phyloP scores from a whole-genome alignment of 2,113 vertebrate genomes.

The Hippocampus abdominalis region DNA sequence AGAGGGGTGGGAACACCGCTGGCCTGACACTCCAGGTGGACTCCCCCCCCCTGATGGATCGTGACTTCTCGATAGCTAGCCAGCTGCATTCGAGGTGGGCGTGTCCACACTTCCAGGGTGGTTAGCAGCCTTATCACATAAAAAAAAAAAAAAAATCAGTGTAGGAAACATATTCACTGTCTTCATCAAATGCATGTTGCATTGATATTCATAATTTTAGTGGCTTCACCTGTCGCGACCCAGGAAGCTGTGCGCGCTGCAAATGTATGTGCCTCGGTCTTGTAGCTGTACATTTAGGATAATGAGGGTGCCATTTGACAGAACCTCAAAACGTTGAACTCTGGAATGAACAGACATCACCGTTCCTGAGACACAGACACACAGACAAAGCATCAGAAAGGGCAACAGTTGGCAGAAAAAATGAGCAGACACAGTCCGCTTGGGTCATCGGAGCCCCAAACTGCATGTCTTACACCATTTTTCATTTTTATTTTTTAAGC shows the following conservation, averaged over 20 bases:
- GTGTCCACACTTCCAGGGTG: constrained; percentile 75
- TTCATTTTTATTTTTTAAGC: not conserved
- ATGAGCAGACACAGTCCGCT: not conserved
- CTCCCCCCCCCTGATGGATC: constrained; percentile 81
- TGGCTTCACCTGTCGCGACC: constrained; percentile 74
- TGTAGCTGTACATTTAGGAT: constrained; percentile 81
- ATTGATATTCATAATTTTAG: constrained; percentile 22
- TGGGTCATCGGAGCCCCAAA: not conserved
- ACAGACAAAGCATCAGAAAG: not conserved
- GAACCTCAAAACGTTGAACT: constrained; percentile 81
- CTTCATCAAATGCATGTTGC: not conserved
- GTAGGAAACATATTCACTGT: constrained; percentile 1
- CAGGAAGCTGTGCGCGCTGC: constrained; percentile 80
- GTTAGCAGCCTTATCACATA: constrained; percentile 60
- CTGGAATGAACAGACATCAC: constrained; percentile 77
- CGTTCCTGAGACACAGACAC: constrained; percentile 72
- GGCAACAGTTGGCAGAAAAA: not conserved
- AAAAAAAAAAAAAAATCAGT: not conserved
- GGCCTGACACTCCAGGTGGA: constrained; percentile 81
- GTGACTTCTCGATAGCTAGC: constrained; percentile 78
- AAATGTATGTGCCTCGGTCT: constrained; percentile 88
- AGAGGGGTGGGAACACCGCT: constrained; percentile 79
- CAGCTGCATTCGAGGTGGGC: constrained; percentile 78
- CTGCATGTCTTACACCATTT: not conserved
- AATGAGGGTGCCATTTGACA: constrained; percentile 83